Base-by-base conservation (phyloP, 2,888 invertebrate genomes). In the Ichneumoninae sp. region DNA sequence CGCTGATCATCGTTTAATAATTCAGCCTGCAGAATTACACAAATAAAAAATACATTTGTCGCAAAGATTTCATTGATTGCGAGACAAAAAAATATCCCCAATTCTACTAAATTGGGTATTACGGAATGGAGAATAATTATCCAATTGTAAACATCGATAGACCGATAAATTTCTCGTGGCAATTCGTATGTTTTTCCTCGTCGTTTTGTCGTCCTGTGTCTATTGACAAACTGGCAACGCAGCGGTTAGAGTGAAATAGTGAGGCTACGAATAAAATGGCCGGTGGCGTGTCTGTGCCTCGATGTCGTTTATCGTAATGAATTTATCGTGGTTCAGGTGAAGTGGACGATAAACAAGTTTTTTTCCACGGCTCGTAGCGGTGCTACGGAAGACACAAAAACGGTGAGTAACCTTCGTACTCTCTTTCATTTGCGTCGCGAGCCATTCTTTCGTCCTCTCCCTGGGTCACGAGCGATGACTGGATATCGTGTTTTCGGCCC, bases 261-360 rank as follows among this genome's bases (percentile, higher is more conserved):
- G 71, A 80, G 78, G 81, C 71, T 76, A 70, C 85, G 69, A 90
- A 86, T 88, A 92, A 92, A 89, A 93, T 93, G 92, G 93, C 91
- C 91, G 92, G 90, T 90, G 88, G 91, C 91, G 90, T 92, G 90
- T 47, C 44, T 90, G 87, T 91, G 87, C 80, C 83, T 88, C 86
- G 85, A 85, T 88, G 88, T 81, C 87, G 77, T 86, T 89, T 79
- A 86, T 88, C 70, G 86, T 70, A 66, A 71, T 80, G 83, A 83
- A 72, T 78, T 87, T 83, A 77, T 79, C 69, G 52, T 82, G 54
- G 78, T 66, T 57, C 52, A 54, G 75, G 57, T 66, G 60, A 68
- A 54, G 13, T 70, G 50, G 33, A 60, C n/a, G n/a, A 69, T 40
- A n/a, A 47, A 22, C 50, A 50, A 26, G 22, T 13, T 36, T 62